phyloP scores from a whole-genome alignment of 2,113 vertebrate genomes.

The Aleadryas rufinucha region DNA sequence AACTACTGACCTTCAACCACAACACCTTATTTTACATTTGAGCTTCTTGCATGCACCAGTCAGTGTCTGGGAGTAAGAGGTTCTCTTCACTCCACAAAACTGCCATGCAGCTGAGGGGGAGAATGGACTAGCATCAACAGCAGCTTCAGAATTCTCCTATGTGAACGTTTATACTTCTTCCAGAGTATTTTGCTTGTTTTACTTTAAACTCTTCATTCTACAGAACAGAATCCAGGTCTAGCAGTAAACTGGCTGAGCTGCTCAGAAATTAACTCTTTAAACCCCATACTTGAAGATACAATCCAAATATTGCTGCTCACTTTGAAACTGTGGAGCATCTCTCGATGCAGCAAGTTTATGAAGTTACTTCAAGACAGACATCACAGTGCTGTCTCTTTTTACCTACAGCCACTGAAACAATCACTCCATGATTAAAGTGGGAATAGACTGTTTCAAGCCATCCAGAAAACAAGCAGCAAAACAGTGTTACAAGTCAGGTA shows the following conservation, averaged over 20 bases:
- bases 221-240: neutral
- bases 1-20: neutral
- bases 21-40: fast-evolving
- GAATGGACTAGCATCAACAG: neutral
- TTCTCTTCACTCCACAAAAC: neutral
- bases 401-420: neutral
- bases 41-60: neutral
- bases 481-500: neutral
- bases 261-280: neutral
- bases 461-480: neutral
- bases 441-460: neutral
- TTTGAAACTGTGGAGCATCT: neutral
- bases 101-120: neutral
- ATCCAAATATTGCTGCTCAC: neutral
- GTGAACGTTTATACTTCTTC: neutral
- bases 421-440: neutral
- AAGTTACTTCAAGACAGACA: neutral
- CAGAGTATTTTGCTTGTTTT: neutral
- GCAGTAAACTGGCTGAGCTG: neutral
- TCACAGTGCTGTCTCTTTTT: neutral
- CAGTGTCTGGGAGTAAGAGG: fast-evolving
- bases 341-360: neutral
- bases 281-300: neutral
- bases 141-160: neutral
- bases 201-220: neutral